phyloP scores from a whole-genome alignment of 2,797 vertebrate genomes.

The Chiropotes sagulatus region DNA sequence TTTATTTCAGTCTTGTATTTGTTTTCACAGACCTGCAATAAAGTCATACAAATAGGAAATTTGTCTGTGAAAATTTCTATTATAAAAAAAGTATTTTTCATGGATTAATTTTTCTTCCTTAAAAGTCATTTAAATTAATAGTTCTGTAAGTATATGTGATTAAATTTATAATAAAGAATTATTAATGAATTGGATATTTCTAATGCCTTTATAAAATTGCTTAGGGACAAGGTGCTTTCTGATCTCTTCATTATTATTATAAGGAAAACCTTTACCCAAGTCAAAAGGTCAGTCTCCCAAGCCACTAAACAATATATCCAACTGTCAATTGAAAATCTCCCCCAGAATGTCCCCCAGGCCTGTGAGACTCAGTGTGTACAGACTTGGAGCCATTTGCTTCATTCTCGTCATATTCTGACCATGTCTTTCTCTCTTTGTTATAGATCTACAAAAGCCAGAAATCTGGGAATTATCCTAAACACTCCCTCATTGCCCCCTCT shows the following conservation, averaged over 20 bases:
- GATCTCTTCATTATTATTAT: not conserved
- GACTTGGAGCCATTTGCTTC: not conserved
- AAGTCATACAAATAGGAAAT: not conserved
- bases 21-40: not conserved
- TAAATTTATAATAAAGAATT: not conserved
- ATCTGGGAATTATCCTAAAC: not conserved
- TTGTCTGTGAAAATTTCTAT: slow-evolving; percentile 29
- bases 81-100: not conserved
- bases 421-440: not conserved
- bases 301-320: not conserved
- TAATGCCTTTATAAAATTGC: not conserved
- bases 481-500: not conserved
- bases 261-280: not conserved
- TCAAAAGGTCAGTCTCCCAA: not conserved
- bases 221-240: not conserved
- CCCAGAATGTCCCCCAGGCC: not conserved
- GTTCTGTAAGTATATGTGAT: not conserved
- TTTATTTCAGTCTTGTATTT: not conserved
- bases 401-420: not conserved
- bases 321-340: not conserved
- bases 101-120: not conserved
- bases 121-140: not conserved
- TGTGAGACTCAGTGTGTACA: not conserved
- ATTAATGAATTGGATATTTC: not conserved
- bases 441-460: not conserved